phyloP scores from a whole-genome alignment of 1,140 invertebrate genomes.

The Lycorma delicatula region DNA sequence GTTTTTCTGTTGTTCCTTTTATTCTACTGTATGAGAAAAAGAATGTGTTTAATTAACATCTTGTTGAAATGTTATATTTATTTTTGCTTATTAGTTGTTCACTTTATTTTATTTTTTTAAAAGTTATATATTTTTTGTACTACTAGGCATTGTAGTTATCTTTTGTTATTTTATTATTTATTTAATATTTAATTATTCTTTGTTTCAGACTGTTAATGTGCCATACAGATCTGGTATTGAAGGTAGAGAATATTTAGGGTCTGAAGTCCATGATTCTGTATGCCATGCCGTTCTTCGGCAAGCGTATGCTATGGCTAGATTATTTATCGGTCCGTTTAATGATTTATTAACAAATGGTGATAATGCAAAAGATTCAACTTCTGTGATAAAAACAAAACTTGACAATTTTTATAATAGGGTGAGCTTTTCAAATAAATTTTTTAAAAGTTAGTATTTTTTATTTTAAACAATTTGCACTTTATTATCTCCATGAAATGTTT shows the following conservation, averaged over 20 bases:
- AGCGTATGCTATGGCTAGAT: constrained; percentile 63
- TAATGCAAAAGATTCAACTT: constrained; percentile 42
- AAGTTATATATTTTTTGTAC: too few relatives aligned
- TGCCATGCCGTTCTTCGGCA: constrained; percentile 62
- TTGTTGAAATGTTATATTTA: too few relatives aligned
- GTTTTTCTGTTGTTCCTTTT: too few relatives aligned
- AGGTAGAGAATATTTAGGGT: constrained; percentile 59
- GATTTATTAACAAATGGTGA: constrained; percentile 44
- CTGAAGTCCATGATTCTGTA: constrained; percentile 68
- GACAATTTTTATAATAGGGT: constrained; percentile 57
- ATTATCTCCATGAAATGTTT: neutral
- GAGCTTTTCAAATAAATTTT: constrained; percentile 37
- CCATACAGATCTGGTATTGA: constrained; percentile 60
- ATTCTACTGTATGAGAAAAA: too few relatives aligned
- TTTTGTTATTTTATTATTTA: neutral
- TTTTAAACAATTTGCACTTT: neutral
- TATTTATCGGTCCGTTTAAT: constrained; percentile 65
- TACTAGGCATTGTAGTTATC: too few relatives aligned
- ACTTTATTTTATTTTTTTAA: too few relatives aligned
- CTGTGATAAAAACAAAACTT: constrained; percentile 52
- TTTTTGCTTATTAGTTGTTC: too few relatives aligned
- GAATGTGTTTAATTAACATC: too few relatives aligned
- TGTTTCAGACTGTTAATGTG: constrained; percentile 56
- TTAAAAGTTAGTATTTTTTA: constrained; percentile 11
- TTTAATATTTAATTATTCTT: neutral